These are phyloP conservation scores for Acanthococcus lagerstroemiae DNA, from an alignment of 2,888 invertebrate genomes.

Conservation along the genomic window DNA sequence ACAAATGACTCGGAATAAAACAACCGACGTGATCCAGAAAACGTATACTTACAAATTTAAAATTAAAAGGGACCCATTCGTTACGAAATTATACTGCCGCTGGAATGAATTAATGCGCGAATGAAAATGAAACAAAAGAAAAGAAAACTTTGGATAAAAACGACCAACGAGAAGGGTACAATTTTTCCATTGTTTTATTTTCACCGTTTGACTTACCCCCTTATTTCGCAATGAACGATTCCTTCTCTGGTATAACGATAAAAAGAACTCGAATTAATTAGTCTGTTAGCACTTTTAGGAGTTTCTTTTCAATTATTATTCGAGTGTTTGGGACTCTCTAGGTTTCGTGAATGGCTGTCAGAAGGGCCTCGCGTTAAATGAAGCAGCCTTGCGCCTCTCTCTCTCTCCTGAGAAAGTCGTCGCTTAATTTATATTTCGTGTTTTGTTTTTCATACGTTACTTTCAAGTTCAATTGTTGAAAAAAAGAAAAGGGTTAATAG, in stretches of 20 bases:
- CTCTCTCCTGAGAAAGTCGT: slow-evolving; percentile 12
- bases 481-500: not conserved
- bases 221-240: not conserved
- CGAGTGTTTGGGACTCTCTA: not conserved
- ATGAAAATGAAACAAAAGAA: not conserved
- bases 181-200: slow-evolving; percentile 1
- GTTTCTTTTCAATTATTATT: slow-evolving; percentile 1
- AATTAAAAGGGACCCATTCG: too few species aligned
- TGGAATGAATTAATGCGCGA: not conserved
- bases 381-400: not conserved
- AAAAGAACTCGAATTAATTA: slow-evolving; percentile 27
- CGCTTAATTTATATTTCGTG: slow-evolving; percentile 27
- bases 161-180: not conserved
- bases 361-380: not conserved
- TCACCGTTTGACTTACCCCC: not conserved
- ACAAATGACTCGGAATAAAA: too few species aligned
- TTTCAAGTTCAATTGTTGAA: slow-evolving; percentile 10
- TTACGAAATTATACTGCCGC: not conserved
- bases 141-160: not conserved
- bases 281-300: slow-evolving; percentile 25
- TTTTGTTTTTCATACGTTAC: slow-evolving; percentile 25
- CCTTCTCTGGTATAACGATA: slow-evolving; percentile 6
- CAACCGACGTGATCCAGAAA: too few species aligned
- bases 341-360: slow-evolving; percentile 1
- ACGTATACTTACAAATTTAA: too few species aligned